Percentiles rank a stretch among this genome's conserved stretches.
These are phyloP conservation scores for Coleophora flavipennella DNA, from an alignment of 2,888 invertebrate genomes.

Conservation along the genomic window DNA sequence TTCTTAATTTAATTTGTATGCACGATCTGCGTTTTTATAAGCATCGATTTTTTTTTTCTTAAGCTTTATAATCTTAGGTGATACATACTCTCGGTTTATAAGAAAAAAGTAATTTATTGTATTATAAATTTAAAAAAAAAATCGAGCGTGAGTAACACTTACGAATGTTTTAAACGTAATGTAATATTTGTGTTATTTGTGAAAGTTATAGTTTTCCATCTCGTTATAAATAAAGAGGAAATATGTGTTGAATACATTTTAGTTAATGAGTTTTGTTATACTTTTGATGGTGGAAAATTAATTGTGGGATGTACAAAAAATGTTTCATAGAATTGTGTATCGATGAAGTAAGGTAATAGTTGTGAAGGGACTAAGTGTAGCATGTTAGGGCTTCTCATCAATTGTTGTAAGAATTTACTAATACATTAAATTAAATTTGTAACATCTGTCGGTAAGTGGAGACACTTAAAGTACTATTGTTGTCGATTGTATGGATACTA, in stretches of 20 bases:
- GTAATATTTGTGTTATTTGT: slow-evolving; percentile 62
- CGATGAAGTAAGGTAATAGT: slow-evolving; percentile 54
- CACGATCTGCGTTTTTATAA: slow-evolving; percentile 70
- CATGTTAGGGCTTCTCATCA: slow-evolving; percentile 44
- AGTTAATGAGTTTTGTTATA: slow-evolving; percentile 66
- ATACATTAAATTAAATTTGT: slow-evolving; percentile 25
- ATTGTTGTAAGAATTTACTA: slow-evolving; percentile 57
- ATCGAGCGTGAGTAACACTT: slow-evolving; percentile 34
- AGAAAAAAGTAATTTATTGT: slow-evolving; percentile 40
- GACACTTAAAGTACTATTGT: slow-evolving; percentile 71
- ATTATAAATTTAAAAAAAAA: slow-evolving; percentile 19
- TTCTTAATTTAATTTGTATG: slow-evolving; percentile 63
- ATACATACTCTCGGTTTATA: slow-evolving; percentile 30
- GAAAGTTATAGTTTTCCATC: slow-evolving; percentile 66
- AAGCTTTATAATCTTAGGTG: slow-evolving; percentile 35
- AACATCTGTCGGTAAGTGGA: slow-evolving; percentile 50
- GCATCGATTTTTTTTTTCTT: slow-evolving; percentile 46
- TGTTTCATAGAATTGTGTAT: slow-evolving; percentile 67
- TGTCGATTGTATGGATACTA: slow-evolving; percentile 40
- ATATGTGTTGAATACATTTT: slow-evolving; percentile 63
- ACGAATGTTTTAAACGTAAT: slow-evolving; percentile 46
- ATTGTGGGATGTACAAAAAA: slow-evolving; percentile 48
- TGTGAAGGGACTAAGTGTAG: slow-evolving; percentile 39
- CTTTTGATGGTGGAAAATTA: slow-evolving; percentile 31
- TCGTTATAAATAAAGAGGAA: slow-evolving; percentile 63